phyloP scores from a whole-genome alignment of 2,113 vertebrate species.

The Grallaria varia region DNA sequence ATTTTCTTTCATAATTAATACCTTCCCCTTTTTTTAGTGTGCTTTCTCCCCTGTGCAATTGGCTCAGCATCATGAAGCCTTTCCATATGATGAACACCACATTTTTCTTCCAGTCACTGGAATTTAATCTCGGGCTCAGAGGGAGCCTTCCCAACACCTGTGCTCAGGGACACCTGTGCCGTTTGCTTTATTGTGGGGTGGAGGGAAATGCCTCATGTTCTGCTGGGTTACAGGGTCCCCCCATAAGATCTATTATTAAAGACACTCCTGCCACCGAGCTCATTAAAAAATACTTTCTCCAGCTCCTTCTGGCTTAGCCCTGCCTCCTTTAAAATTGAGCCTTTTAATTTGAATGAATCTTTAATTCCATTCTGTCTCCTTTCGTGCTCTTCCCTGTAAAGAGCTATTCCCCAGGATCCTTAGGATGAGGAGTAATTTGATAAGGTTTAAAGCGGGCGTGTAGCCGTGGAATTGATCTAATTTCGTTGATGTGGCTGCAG shows the following conservation, averaged over 20 bases:
- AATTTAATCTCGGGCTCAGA: neutral
- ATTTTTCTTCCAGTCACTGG: neutral
- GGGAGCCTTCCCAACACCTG: neutral
- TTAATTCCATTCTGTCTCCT: conserved; percentile 59
- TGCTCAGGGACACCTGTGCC: neutral
- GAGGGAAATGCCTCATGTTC: neutral
- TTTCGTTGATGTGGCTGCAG: conserved; percentile 32
- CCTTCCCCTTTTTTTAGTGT: neutral
- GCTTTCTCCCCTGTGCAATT: neutral
- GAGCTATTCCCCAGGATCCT: conserved; percentile 58
- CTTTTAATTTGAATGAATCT: conserved; percentile 76
- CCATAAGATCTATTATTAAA: conserved; percentile 48
- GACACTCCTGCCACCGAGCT: conserved; percentile 23
- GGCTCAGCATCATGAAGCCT: neutral
- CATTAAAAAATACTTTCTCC: conserved; percentile 45
- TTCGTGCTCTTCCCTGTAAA: neutral
- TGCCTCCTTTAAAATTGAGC: conserved; percentile 51
- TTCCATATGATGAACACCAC: accelerated
- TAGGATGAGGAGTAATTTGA: conserved; percentile 31
- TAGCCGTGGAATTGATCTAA: conserved; percentile 58
- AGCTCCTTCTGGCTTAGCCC: conserved; percentile 39
- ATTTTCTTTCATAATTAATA: neutral
- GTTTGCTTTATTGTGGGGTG: neutral
- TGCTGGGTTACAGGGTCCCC: neutral
- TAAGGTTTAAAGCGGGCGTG: conserved; percentile 44